Evolutionary conservation across 2,888 invertebrate species (phyloP).

Genomic region (Phania funesta): DNA sequence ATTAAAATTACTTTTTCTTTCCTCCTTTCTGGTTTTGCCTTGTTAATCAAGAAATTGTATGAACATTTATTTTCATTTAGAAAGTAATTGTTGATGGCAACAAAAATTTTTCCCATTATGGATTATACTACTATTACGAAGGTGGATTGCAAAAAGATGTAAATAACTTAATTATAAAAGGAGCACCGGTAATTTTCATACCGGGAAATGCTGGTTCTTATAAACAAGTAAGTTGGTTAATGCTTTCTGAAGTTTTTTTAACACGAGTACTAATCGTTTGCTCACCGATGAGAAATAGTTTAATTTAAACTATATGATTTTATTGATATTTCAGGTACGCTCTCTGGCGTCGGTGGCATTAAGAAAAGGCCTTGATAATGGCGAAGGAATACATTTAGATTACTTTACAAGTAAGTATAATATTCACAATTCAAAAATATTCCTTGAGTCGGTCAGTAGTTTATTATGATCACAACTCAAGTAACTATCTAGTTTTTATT

Average conservation of each 20-base stretch:
- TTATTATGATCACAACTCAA: no score
- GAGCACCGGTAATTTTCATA: conserved; percentile 95
- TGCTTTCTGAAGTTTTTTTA: no score
- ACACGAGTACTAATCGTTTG: no score
- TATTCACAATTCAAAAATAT: background rate
- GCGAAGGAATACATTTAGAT: conserved; percentile 90
- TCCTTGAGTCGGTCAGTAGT: no score
- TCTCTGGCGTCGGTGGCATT: conserved; percentile 96
- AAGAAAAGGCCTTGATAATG: conserved; percentile 87
- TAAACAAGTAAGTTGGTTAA: conserved; percentile 84
- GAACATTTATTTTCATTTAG: conserved; percentile 81
- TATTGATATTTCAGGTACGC: conserved; percentile 81
- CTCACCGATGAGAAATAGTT: no score
- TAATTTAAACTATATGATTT: background rate
- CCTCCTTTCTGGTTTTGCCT: no score
- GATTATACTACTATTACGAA: conserved; percentile 94
- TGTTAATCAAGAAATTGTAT: no score
- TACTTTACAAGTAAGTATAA: conserved; percentile 86
- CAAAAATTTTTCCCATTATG: conserved; percentile 88
- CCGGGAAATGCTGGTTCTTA: conserved; percentile 97
- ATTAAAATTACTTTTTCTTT: no score
- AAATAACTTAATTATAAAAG: conserved; percentile 88
- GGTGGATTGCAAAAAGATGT: conserved; percentile 87
- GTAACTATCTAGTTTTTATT: no score
- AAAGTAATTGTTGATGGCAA: conserved; percentile 85